Evolutionary conservation across 2,113 vertebrate species (phyloP), one percentile per base, ranked within the genome.

Genomic region (Apteryx owenii): DNA sequence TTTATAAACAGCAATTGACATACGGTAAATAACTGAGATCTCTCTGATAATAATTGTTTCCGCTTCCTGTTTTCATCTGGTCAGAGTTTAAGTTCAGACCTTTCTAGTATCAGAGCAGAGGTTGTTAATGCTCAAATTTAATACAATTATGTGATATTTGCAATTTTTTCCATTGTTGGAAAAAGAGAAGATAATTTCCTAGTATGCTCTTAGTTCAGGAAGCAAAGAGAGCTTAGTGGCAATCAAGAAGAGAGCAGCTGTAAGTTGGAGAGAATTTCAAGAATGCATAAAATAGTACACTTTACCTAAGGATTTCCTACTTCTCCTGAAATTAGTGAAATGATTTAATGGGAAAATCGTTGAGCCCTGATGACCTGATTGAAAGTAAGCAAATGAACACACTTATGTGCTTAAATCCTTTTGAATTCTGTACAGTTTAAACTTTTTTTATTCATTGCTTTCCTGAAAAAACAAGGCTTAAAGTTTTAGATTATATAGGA

Each of bases 361-460:
- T 61, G 54, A 78, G 64, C 71, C 33, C 42, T 88, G 60, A 85
- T 71, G 62, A 44, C 44, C 60, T 77, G 40, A 58, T 56, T 69
- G 70, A 91, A 80, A 84, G 51, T 44, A 88, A 86, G 46, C 20
- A 58, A 83, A 42, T 42, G 44, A 54, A 10, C 3, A 38, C 38
- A 4, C 58, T 76, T 44, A 42, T 69, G 3, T 83, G 53, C 31
- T 25, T 72, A 46, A 42, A 15, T 23, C 60, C 66, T 76, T 76
- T 25, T 77, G 54, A 66, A 50, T 75, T 91, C 12, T 53, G 3
- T 4, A 1, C 6, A 16, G 21, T 66, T 78, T 81, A 44, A 84
- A 42, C 9, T 1, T 56, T 42, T 65, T 0, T 0, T 40, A 92
- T 61, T 58, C 0, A 12, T 16, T 62, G 6, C n/a, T 81, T 51